Evolutionary conservation across 2,888 invertebrate genomes (phyloP), one percentile per base, ranked within the genome.

Genomic region (Drosophila tripunctata): DNA sequence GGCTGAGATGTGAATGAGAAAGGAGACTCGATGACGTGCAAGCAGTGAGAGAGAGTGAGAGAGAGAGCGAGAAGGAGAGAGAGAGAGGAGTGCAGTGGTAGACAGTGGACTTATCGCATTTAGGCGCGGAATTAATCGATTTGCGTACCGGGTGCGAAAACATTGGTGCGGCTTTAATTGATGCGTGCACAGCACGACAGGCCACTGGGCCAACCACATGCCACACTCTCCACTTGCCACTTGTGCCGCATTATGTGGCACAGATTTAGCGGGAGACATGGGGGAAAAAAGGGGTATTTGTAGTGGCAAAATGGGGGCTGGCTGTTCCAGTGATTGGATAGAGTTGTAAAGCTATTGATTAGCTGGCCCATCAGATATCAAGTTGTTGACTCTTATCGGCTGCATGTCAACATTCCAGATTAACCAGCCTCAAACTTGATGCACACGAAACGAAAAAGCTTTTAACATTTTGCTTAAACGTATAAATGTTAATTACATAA

Each of bases 91-190:
- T n/a, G n/a, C n/a, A n/a, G n/a, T n/a, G 54, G 40, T 1, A 15
- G 43, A 24, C 22, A 19, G 27, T 27, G 31, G 77, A 57, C 75
- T 87, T 87, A 86, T 86, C 86, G 88, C 83, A 79, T 78, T 86
- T 87, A 78, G 86, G 83, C 56, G 74, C 70, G 69, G 75, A 80
- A 87, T 82, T 80, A 87, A 85, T 87, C 88, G 88, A 87, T 88
- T 88, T 87, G 83, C 83, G 86, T 79, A 78, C 86, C 77, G 86
- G 87, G 89, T 87, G 90, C 88, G 90, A 89, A 89, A 90, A 89
- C 89, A 90, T 84, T 77, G 89, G 80, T 88, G 89, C 85, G 76
- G 79, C 77, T 83, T 89, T 89, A 89, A 89, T 89, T 89, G 90
- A 83, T 87, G 85, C 85, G 61, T 56, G 68, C 64, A 58, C 64